Evolutionary conservation across 2,797 vertebrate genomes (phyloP).

Genomic region (Nothura maculosa): DNA sequence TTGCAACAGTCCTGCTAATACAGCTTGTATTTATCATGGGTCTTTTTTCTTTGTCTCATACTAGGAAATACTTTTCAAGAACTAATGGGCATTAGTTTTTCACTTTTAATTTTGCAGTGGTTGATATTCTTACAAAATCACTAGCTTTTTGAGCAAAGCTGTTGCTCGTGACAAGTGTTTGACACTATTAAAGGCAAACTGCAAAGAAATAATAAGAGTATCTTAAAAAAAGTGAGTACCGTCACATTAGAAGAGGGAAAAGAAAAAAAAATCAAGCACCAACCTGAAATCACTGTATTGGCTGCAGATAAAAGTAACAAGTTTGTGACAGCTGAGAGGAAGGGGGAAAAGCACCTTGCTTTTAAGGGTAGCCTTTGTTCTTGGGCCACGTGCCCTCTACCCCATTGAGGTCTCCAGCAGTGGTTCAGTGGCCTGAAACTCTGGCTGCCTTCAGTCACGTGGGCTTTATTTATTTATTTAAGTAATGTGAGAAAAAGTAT

Average conservation of each 20-base stretch:
- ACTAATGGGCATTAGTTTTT: background rate
- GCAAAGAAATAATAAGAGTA: background rate
- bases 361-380: constrained; percentile 63
- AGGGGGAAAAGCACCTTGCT: constrained; percentile 29
- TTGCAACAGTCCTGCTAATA: background rate
- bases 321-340: constrained; percentile 34
- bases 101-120: background rate
- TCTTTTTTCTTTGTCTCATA: background rate
- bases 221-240: background rate
- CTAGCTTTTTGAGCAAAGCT: background rate
- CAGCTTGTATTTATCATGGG: background rate
- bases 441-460: constrained; percentile 53
- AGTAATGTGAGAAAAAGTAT: constrained; percentile 39
- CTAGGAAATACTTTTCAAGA: background rate
- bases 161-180: background rate
- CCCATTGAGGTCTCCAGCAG: constrained; percentile 36
- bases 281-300: constrained; percentile 26
- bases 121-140: background rate
- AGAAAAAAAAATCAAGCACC: background rate
- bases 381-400: background rate
- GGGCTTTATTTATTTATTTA: constrained; percentile 51
- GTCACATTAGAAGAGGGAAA: background rate
- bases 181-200: background rate
- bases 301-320: constrained; percentile 49
- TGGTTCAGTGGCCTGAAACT: constrained; percentile 57